Evolutionary conservation across 2,888 invertebrate species (phyloP), one percentile per base, ranked within the genome.

Genomic region (Stenoptilia bipunctidactyla): DNA sequence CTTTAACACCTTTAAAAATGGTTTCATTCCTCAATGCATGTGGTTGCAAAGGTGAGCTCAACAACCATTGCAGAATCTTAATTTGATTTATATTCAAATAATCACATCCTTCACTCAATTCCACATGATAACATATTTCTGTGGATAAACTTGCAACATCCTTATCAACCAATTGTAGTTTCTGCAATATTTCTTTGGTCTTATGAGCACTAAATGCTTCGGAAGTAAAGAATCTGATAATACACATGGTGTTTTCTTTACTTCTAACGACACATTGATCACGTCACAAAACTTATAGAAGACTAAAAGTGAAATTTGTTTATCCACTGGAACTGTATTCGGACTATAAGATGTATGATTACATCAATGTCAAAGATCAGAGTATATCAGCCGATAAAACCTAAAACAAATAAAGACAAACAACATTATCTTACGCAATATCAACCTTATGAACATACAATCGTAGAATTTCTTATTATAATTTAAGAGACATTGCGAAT

Each of bases 91-190:
- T 67, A 33, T 79, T 85, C 33, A 93, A 70, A 47, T 69, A 66
- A 43, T 82, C 68, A 50, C 74, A 70, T 27, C 73, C 72, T 43
- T 83, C 76, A 13, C 56, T 64, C 15, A 87, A 69, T 66, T 92
- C 92, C 43, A 95, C 86, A 66, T 95, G 92, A 71, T 90, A 95
- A 74, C 95, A 95, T 47, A 89, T 79, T 75, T 96, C 96, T 4
- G 90, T 89, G 41, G 89, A 85, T 13, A 92, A 50, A 27, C 73
- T 59, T 33, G 52, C 62, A n/a, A 91, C 71, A 45, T 80, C 67
- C 13, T 55, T 37, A 56, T 85, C 77, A 40, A 85, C 67, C 15
- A 51, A 41, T 57, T 85, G 84, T 44, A 90, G 64, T 54, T 86
- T 87, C 27, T 67, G 65, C 30, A 89, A 62, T 44, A 88, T 80